Base-by-base conservation (phyloP, 2,888 invertebrate genomes). In the Nomada fabriciana region DNA sequence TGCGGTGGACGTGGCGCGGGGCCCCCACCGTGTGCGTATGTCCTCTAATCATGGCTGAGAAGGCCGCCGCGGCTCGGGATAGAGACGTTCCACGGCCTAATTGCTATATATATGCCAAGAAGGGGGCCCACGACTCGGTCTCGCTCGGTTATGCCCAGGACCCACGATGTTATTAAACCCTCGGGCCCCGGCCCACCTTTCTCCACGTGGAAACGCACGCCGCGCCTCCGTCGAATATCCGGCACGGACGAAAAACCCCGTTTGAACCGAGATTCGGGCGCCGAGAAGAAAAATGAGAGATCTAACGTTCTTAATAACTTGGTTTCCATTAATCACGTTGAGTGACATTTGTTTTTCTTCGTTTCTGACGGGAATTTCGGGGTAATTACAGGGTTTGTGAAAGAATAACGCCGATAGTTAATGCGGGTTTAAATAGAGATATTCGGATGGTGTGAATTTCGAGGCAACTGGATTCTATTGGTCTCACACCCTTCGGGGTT, bases 11-110 rank as follows among this genome's bases (percentile, higher is more conserved):
- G 77, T 71, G 77, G 79, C 80, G 61, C 84, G 70, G 80, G 74
- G 80, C 76, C 81, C 82, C 83, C 80, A 74, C 76, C 82, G 88
- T 83, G 85, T 87, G 87, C 82, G 84, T 87, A 89, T 85, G 90
- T 91, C 91, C 91, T 92, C 91, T 92, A 92, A 92, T 92, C 92
- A 91, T 90, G 90, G 84, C 78, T 89, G 88, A 87, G 88, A 90
- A 91, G 90, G 90, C 91, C 91, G 91, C 89, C 90, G 78, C 82
- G 83, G 84, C 74, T 72, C 85, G 78, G 88, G 89, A 92, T 92
- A 91, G 90, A 92, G 91, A 92, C 89, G 91, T 92, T 90, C 90
- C 89, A 87, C 88, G 86, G 85, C 89, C 90, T 92, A 91, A 92
- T 92, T 92, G 91, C 92, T 90, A 88, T 89, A 90, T 91, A 89